Evolutionary conservation across 2,888 invertebrate genomes (phyloP).

Genomic region (Pollenia griseotomentosa): DNA sequence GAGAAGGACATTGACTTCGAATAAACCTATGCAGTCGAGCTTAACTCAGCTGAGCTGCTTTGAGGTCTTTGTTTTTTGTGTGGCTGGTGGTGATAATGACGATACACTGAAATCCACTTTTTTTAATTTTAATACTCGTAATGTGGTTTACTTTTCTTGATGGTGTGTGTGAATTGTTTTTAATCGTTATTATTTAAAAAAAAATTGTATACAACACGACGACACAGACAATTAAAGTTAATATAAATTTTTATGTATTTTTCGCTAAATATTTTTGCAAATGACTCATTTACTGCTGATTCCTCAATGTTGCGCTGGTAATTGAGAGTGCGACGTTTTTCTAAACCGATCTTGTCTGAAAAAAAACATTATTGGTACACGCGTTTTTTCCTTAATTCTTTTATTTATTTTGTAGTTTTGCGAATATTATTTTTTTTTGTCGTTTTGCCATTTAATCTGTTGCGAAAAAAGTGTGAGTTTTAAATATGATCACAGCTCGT

Average conservation of each 20-base stretch:
- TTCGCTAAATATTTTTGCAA: slow-evolving; percentile 67
- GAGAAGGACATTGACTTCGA: slow-evolving; percentile 70
- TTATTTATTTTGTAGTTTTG: slow-evolving; percentile 34
- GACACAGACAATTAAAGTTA: slow-evolving; percentile 67
- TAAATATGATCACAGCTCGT: slow-evolving; percentile 50
- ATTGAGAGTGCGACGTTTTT: slow-evolving; percentile 51
- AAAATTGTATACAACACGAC: slow-evolving; percentile 34
- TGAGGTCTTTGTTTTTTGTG: slow-evolving; percentile 56
- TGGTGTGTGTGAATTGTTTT: slow-evolving; percentile 33
- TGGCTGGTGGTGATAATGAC: slow-evolving; percentile 51
- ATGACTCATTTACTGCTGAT: slow-evolving; percentile 67
- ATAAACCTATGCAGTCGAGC: slow-evolving; percentile 68
- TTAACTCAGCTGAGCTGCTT: slow-evolving; percentile 36
- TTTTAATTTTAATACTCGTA: slow-evolving; percentile 45
- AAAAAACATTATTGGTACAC: slow-evolving; percentile 10
- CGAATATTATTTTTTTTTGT: slow-evolving; percentile 31
- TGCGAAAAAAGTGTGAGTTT: slow-evolving; percentile 56
- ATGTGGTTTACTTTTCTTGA: slow-evolving; percentile 61
- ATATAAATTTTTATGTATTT: slow-evolving; percentile 64
- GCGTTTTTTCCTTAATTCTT: slow-evolving; percentile 21
- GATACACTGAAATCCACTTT: slow-evolving; percentile 52
- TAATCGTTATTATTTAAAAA: slow-evolving; percentile 42
- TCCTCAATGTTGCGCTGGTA: slow-evolving; percentile 38
- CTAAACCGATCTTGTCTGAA: slow-evolving; percentile 37
- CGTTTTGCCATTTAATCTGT: slow-evolving; percentile 50